Percentiles rank a stretch among this genome's conserved stretches.
phyloP scores from a whole-genome alignment of 2,888 invertebrate species.

The Ophion ventricosus region DNA sequence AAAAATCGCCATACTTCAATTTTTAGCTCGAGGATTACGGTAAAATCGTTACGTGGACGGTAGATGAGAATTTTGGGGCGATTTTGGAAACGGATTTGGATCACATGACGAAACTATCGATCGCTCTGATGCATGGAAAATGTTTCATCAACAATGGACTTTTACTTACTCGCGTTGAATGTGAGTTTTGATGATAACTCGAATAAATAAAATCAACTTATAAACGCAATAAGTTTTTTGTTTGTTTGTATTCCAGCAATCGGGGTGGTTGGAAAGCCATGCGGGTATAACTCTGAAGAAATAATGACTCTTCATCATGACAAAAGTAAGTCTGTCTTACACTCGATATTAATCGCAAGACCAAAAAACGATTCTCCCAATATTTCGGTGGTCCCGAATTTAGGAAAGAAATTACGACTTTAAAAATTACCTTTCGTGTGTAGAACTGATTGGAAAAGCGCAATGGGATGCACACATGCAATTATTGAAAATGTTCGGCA shows the following conservation, averaged over 20 bases:
- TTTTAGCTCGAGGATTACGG: constrained; percentile 91
- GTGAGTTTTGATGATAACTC: constrained; percentile 84
- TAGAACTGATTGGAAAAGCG: constrained; percentile 76
- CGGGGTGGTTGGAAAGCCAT: constrained; percentile 85
- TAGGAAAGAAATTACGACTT: background rate
- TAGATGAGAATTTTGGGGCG: constrained; percentile 89
- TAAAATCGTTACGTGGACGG: constrained; percentile 91
- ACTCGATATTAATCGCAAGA: background rate
- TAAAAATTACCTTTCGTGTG: constrained; percentile 25
- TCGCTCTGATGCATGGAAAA: constrained; percentile 89
- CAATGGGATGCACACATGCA: constrained; percentile 81
- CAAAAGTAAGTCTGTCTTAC: constrained; percentile 67
- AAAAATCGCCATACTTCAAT: constrained; percentile 5
- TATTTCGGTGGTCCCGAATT: background rate
- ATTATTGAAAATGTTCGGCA: constrained; percentile 75
- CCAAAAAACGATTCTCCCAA: background rate
- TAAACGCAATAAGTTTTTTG: constrained; percentile 17
- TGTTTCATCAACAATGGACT: constrained; percentile 91
- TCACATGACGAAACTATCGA: constrained; percentile 89
- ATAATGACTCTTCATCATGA: constrained; percentile 79
- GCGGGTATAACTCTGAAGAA: constrained; percentile 84
- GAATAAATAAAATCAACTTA: background rate
- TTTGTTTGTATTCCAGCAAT: constrained; percentile 84
- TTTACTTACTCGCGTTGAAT: constrained; percentile 90
- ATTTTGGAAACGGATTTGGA: constrained; percentile 91